These are phyloP conservation scores for Barnardius zonarius DNA, from an alignment of 2,113 vertebrate genomes.

Conservation along the genomic window DNA sequence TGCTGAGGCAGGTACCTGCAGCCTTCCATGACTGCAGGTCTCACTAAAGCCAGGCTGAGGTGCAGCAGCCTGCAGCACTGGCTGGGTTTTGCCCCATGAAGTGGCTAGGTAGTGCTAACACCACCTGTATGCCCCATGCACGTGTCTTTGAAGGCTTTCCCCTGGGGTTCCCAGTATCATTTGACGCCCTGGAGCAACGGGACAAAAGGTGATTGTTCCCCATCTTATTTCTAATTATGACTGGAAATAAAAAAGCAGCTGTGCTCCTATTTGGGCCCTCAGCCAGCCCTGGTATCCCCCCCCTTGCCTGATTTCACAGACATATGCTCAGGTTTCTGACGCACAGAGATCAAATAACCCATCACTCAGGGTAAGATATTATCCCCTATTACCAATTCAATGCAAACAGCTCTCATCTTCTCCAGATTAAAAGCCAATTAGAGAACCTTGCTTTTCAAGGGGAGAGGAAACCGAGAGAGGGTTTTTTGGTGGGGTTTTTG, in stretches of 20 bases:
- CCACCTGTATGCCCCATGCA: neutral
- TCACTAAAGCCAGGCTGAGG: neutral
- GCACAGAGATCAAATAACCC: constrained; percentile 72
- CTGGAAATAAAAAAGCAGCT: constrained; percentile 26
- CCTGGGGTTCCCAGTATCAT: neutral
- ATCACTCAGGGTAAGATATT: constrained; percentile 62
- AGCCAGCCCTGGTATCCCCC: constrained; percentile 37
- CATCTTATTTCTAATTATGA: neutral
- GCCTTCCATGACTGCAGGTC: neutral
- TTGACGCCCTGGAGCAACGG: constrained; percentile 4
- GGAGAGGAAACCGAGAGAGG: constrained; percentile 17
- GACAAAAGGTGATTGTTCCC: constrained; percentile 31
- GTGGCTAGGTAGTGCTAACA: neutral
- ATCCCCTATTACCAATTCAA: constrained; percentile 70
- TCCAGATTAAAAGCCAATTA: constrained; percentile 75
- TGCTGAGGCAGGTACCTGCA: neutral
- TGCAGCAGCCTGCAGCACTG: neutral
- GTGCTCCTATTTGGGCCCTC: neutral
- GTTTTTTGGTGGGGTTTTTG: neutral
- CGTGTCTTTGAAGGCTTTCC: neutral
- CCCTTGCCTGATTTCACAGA: neutral
- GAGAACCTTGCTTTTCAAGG: constrained; percentile 53
- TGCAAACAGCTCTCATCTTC: constrained; percentile 35
- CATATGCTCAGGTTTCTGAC: constrained; percentile 49
- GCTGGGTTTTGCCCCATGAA: neutral